Conservation (phyloP, 64 coral and sea anemone species). For the Actinia tenebrosa region DNA sequence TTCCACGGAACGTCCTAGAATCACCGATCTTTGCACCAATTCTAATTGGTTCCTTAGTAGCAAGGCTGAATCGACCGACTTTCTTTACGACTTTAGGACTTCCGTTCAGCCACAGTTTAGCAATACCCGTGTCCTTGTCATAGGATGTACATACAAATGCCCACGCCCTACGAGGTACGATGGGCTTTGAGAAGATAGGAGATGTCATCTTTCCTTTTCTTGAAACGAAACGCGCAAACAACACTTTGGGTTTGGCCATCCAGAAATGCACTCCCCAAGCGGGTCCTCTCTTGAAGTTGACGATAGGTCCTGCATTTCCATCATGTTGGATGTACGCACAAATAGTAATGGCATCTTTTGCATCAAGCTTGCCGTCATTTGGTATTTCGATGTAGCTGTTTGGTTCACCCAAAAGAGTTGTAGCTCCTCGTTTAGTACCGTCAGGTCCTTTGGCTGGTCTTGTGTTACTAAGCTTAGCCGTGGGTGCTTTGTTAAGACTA, state of each 20-base stretch:
- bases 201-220: slow-evolving; percentile 4
- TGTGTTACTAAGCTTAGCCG: slow-evolving; percentile 9
- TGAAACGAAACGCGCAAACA: slow-evolving; percentile 50
- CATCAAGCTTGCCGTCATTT: slow-evolving; percentile 64
- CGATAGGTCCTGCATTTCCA: not conserved
- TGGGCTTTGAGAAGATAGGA: slow-evolving; percentile 11
- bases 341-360: slow-evolving; percentile 54
- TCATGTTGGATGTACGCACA: slow-evolving; percentile 56
- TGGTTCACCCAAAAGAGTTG: slow-evolving; percentile 49
- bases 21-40: slow-evolving; percentile 57
- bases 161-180: slow-evolving; percentile 46
- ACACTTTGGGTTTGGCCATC: slow-evolving; percentile 17
- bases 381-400: slow-evolving; percentile 77
- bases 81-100: slow-evolving; percentile 38
- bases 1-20: slow-evolving; percentile 52
- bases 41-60: slow-evolving; percentile 46
- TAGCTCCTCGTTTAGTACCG: slow-evolving; percentile 19
- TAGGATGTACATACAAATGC: slow-evolving; percentile 67
- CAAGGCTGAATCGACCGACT: slow-evolving; percentile 50
- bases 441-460: slow-evolving; percentile 25
- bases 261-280: slow-evolving; percentile 47
- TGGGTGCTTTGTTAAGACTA: slow-evolving; percentile 42
- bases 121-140: slow-evolving; percentile 43
- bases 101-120: slow-evolving; percentile 66
- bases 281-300: slow-evolving; percentile 21